phyloP scores from a whole-genome alignment of 2,888 invertebrate species.

The Brenthis ino region DNA sequence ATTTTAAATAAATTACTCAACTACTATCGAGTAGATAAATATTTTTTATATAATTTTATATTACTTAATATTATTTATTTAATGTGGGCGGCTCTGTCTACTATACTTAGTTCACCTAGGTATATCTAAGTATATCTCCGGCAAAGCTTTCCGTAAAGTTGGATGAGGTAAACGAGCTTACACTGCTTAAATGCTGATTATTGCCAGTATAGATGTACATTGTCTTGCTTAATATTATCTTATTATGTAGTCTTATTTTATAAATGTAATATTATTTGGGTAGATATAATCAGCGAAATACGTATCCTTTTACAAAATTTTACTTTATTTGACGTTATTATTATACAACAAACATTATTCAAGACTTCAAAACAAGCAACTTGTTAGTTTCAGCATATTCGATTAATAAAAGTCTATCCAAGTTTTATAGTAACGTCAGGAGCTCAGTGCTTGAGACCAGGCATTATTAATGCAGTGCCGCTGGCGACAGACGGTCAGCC shows the following conservation, averaged over 20 bases:
- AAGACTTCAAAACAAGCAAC: slow-evolving; percentile 7
- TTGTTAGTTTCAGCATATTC: slow-evolving; percentile 16
- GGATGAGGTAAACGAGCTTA: too few species aligned
- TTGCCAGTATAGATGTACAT: too few species aligned
- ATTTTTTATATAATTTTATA: neutral
- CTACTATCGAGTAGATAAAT: slow-evolving; percentile 5
- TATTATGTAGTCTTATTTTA: too few species aligned
- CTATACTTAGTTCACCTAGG: too few species aligned
- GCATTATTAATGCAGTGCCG: slow-evolving; percentile 51
- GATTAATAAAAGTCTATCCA: slow-evolving; percentile 26
- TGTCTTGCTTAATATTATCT: too few species aligned
- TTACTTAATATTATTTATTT: neutral
- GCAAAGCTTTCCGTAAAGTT: too few species aligned
- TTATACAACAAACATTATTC: neutral
- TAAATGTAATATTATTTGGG: too few species aligned
- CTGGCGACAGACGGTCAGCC: slow-evolving; percentile 47
- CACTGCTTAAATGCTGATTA: too few species aligned
- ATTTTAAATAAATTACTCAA: slow-evolving; percentile 56
- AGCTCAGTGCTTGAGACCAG: slow-evolving; percentile 36
- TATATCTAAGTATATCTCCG: too few species aligned
- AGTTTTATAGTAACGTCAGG: slow-evolving; percentile 24
- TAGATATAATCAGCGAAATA: too few species aligned
- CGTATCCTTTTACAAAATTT: neutral
- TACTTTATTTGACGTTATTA: neutral
- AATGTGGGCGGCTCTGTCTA: too few species aligned